Percentiles rank a stretch among this genome's conserved stretches.
phyloP scores from a whole-genome alignment of 2,888 invertebrate species.

The Gryllus longicercus region DNA sequence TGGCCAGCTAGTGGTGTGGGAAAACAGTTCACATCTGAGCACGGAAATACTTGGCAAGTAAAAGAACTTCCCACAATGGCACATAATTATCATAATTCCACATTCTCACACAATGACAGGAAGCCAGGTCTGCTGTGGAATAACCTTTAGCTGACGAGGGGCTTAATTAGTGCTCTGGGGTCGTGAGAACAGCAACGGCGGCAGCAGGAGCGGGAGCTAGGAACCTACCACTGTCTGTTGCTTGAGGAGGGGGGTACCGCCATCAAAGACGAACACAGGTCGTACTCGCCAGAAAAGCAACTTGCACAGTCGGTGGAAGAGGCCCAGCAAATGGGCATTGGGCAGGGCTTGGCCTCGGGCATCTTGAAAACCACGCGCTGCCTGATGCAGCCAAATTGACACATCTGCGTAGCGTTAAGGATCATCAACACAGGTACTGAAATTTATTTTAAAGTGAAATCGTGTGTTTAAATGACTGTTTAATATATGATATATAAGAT shows the following conservation, averaged over 20 bases:
- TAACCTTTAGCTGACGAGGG: constrained; percentile 36
- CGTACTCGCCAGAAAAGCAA: constrained; percentile 91
- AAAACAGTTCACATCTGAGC: constrained; percentile 30
- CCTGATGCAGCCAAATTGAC: constrained; percentile 98
- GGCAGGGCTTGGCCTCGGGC: constrained; percentile 73
- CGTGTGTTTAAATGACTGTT: background rate
- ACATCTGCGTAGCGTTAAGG: constrained; percentile 65
- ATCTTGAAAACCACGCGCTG: constrained; percentile 91
- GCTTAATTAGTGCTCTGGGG: constrained; percentile 36
- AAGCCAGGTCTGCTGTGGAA: constrained; percentile 35
- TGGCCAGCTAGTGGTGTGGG: constrained; percentile 7
- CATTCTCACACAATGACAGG: constrained; percentile 37
- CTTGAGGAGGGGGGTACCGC: constrained; percentile 87
- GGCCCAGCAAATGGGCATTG: constrained; percentile 88
- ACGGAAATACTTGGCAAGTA: constrained; percentile 33
- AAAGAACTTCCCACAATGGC: constrained; percentile 34
- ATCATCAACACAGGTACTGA: constrained; percentile 24
- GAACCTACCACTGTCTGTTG: constrained; percentile 82
- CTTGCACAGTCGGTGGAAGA: constrained; percentile 94
- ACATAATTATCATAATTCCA: constrained; percentile 37
- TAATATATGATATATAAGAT: background rate
- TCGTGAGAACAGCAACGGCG: constrained; percentile 33
- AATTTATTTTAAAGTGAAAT: background rate
- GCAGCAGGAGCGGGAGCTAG: background rate
- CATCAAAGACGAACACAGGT: constrained; percentile 98